Conservation (phyloP, 2,888 invertebrate species). For the Megastigmus dorsalis region DNA sequence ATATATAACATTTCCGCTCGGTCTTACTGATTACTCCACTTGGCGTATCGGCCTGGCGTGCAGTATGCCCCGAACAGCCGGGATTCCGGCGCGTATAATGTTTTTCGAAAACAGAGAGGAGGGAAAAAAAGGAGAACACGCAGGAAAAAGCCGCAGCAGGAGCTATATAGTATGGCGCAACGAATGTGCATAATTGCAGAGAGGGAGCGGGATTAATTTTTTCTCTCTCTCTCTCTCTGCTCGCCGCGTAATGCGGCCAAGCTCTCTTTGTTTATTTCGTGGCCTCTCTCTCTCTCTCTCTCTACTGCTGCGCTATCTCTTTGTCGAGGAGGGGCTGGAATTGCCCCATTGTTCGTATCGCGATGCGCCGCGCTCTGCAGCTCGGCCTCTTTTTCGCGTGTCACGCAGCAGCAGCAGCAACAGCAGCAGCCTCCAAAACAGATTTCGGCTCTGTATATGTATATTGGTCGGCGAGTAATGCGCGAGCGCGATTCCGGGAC, state of each 20-base stretch:
- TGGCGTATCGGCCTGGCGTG: too few species aligned
- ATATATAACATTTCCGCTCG: conserved; percentile 10
- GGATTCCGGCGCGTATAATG: not conserved
- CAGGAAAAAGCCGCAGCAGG: too few species aligned
- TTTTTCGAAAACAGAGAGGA: not conserved
- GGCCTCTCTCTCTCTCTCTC: too few species aligned
- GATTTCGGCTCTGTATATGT: not conserved
- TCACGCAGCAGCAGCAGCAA: too few species aligned
- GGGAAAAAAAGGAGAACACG: not conserved
- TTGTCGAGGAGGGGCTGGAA: too few species aligned
- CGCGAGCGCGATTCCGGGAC: too few species aligned
- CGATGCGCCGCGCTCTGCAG: not conserved
- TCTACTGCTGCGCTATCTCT: too few species aligned
- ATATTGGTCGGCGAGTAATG: not conserved
- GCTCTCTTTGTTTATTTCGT: too few species aligned
- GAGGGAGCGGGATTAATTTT: conserved; percentile 19
- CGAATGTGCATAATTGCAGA: not conserved
- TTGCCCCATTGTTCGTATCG: conserved; percentile 8
- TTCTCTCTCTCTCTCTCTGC: conserved; percentile 1
- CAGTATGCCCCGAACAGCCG: not conserved
- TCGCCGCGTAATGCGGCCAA: too few species aligned
- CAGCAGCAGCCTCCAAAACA: too few species aligned
- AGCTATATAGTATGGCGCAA: conserved; percentile 7
- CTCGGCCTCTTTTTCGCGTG: too few species aligned
- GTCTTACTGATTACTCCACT: conserved; percentile 30